phyloP scores from a whole-genome alignment of 2,797 vertebrate species.

The Eleutherodactylus coqui region DNA sequence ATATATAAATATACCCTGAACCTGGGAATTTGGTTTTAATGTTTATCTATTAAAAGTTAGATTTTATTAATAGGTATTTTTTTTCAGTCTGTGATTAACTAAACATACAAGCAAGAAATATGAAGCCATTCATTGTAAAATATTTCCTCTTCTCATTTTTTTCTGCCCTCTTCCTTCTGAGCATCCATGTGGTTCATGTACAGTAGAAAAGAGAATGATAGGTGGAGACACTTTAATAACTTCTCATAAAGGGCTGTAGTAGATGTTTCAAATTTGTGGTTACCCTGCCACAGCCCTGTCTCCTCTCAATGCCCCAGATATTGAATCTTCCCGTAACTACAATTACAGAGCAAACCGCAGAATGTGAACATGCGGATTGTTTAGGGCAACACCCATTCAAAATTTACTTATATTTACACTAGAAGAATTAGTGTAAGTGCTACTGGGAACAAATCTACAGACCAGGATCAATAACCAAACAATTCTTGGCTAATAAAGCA shows the following conservation, averaged over 20 bases:
- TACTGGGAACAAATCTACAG: conserved; percentile 96
- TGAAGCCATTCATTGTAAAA: conserved; percentile 71
- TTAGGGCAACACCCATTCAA: conserved; percentile 96
- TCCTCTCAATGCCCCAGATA: conserved; percentile 92
- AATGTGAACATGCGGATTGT: conserved; percentile 95
- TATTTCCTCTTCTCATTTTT: conserved; percentile 66
- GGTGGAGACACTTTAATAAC: conserved; percentile 77
- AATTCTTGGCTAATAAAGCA: conserved; percentile 99
- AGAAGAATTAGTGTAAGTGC: conserved; percentile 99
- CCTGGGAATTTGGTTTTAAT: too few relatives aligned
- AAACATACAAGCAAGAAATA: conserved; percentile 1
- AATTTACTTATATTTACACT: conserved; percentile 99
- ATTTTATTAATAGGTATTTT: too few relatives aligned
- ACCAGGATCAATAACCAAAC: conserved; percentile 98
- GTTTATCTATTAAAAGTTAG: too few relatives aligned
- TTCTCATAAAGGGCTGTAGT: conserved; percentile 80
- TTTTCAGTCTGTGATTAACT: too few relatives aligned
- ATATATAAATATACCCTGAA: too few relatives aligned
- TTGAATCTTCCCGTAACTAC: conserved; percentile 99
- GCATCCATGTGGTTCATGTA: conserved; percentile 77
- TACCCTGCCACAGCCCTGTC: conserved; percentile 91
- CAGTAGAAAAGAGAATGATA: conserved; percentile 75
- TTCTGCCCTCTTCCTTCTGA: conserved; percentile 70
- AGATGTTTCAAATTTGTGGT: conserved; percentile 83
- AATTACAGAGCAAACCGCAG: conserved; percentile 96